Evolutionary conservation across 2,797 vertebrate species (phyloP), one percentile per base, ranked within the genome.

Genomic region (Neosalanx taihuensis): DNA sequence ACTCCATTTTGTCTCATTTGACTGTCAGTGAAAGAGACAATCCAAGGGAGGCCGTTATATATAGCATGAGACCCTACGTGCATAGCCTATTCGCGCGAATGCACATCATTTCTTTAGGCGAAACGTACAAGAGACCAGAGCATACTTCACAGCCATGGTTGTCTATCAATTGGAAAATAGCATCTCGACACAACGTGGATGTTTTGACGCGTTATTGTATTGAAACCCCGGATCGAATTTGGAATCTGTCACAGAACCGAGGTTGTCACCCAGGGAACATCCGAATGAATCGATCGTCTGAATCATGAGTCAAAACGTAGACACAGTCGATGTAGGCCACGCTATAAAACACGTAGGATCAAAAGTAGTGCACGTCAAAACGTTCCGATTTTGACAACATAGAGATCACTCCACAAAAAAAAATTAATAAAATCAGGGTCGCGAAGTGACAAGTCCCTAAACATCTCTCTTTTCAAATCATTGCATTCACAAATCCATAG

Each of bases 1-100:
- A 77, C 79, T 80, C 78, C 82, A 85, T 84, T 87, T 75, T 82
- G 79, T 84, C 79, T 76, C 31, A n/a, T 75, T 83, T 79, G 77
- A 76, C 81, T 79, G 75, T 67, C 75, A 13, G 74, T 70, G 70
- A 81, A 73, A 81, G 57, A 67, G 71, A 73, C 37, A 74, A 76
- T 70, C 72, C 29, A 41, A 41, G 68, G 41, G 67, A 35, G 63
- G 35, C 63, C 31, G 59, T 68, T 70, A 35, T 31, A 37, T 65
- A 66, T 37, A 49, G 30, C 29, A 63, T 51, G 56, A 58, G 49
- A 64, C 57, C 49, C 53, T 13, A 59, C 49, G 51, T 56, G 31
- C 71, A 67, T 37, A 37, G 35, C 41, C 41, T 46, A 67, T 64
- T 67, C 49, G 71, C 33, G 49, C 61, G 69, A 41, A 74, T 72